Evolutionary conservation across 2,113 vertebrate genomes (phyloP).

Genomic region (Chascanopsetta lugubris): DNA sequence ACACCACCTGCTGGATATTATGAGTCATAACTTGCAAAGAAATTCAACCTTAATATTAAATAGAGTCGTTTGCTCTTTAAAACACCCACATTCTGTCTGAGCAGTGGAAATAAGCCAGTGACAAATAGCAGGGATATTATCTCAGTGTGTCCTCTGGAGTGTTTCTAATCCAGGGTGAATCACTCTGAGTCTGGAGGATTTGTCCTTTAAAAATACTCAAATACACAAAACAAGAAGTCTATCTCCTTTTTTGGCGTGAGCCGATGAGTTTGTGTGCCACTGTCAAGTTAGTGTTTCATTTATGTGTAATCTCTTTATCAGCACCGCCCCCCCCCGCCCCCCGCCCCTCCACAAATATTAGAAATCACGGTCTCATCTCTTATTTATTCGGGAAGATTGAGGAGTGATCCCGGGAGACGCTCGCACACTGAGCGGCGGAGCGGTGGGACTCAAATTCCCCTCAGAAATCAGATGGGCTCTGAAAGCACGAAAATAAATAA

Average conservation of each 20-base stretch:
- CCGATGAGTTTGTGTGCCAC: neutral
- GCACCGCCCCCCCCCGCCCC: neutral
- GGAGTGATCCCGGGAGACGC: slow-evolving; percentile 23
- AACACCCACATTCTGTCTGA: no score
- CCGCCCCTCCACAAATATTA: slow-evolving; percentile 6
- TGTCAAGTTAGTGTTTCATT: slow-evolving; percentile 8
- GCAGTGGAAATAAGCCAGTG: neutral
- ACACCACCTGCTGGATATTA: no score
- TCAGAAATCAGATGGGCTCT: slow-evolving; percentile 33
- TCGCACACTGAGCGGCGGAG: no score
- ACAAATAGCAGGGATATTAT: neutral
- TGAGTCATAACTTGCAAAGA: neutral
- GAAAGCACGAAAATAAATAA: neutral
- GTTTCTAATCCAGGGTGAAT: neutral
- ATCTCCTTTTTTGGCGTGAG: neutral
- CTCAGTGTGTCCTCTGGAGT: neutral
- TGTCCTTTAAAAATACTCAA: neutral
- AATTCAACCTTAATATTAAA: neutral
- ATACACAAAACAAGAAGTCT: neutral
- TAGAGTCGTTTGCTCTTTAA: no score
- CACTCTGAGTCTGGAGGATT: neutral
- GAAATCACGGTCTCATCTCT: slow-evolving; percentile 29
- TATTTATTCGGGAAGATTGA: slow-evolving; percentile 40
- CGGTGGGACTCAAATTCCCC: slow-evolving; percentile 12
- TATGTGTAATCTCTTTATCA: slow-evolving; percentile 16